Percentiles rank a stretch among this genome's conserved stretches.
Conservation (phyloP, 2,888 invertebrate species). For the Cybosia mesomella region DNA sequence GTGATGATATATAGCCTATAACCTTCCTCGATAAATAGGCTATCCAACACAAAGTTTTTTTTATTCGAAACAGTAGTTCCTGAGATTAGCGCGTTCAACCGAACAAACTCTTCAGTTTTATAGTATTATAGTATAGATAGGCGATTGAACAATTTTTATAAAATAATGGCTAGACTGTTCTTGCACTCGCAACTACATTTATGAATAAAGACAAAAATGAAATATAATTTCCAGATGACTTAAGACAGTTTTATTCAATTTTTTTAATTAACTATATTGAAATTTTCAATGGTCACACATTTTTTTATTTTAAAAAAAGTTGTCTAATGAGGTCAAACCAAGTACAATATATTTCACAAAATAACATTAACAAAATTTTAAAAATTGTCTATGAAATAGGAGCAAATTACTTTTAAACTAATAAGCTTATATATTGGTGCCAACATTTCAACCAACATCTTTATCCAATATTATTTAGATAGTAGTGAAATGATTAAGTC, state of each 20-base stretch:
- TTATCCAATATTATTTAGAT: constrained; percentile 1
- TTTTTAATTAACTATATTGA: constrained; percentile 1
- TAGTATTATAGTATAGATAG: too few relatives aligned
- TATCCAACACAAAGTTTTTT: too few relatives aligned
- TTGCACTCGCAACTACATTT: background rate
- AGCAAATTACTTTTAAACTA: constrained; percentile 23
- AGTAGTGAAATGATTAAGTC: background rate
- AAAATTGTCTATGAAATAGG: constrained; percentile 41
- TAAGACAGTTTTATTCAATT: constrained; percentile 1
- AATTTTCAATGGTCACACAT: constrained; percentile 1
- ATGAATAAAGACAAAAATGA: background rate
- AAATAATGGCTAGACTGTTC: too few relatives aligned
- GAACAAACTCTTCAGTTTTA: too few relatives aligned
- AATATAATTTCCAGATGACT: background rate
- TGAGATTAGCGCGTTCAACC: too few relatives aligned
- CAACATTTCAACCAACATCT: constrained; percentile 22
- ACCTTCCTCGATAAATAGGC: too few relatives aligned
- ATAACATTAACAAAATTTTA: constrained; percentile 34
- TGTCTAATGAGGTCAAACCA: constrained; percentile 27
- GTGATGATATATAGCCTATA: too few relatives aligned
- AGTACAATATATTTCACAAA: constrained; percentile 35
- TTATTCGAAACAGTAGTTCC: too few relatives aligned
- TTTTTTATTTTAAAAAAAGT: background rate
- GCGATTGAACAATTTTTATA: background rate
- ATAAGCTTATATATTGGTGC: constrained; percentile 23